These are phyloP conservation scores for Scopus umbretta DNA, from an alignment of 2,113 vertebrate species.

Conservation along the genomic window DNA sequence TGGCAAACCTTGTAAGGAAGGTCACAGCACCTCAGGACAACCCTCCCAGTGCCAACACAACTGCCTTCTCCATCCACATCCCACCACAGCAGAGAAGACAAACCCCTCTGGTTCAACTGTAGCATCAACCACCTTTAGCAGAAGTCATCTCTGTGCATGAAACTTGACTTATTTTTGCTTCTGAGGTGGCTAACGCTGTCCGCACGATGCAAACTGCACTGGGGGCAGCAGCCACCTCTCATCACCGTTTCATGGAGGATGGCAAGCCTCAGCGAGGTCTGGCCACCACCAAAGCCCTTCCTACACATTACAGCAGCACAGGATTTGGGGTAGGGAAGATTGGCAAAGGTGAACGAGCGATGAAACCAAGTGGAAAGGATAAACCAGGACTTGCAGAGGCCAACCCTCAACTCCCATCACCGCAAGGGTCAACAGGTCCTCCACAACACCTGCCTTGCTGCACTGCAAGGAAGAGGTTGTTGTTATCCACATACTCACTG, in stretches of 20 bases:
- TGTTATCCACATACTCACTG: neutral
- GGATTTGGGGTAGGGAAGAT: neutral
- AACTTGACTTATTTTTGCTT: neutral
- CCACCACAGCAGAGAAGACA: neutral
- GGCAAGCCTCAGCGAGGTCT: neutral
- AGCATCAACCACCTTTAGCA: neutral
- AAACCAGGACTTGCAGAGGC: neutral
- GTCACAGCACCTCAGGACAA: neutral
- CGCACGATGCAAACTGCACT: neutral
- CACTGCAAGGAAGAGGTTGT: accelerated
- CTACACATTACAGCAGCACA: neutral
- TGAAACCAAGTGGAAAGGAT: neutral
- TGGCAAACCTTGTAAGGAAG: neutral
- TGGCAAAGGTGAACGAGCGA: neutral
- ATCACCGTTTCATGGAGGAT: neutral
- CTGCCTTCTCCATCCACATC: neutral
- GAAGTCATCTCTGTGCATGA: neutral
- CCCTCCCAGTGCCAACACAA: neutral
- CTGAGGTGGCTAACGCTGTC: neutral
- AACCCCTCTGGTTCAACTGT: neutral
- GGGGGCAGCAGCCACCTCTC: neutral
- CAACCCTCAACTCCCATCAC: neutral
- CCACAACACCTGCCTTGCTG: neutral
- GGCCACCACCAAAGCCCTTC: neutral
- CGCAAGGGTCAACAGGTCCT: neutral